These are phyloP conservation scores for Picus viridis DNA, from an alignment of 2,797 vertebrate genomes.

Conservation along the genomic window DNA sequence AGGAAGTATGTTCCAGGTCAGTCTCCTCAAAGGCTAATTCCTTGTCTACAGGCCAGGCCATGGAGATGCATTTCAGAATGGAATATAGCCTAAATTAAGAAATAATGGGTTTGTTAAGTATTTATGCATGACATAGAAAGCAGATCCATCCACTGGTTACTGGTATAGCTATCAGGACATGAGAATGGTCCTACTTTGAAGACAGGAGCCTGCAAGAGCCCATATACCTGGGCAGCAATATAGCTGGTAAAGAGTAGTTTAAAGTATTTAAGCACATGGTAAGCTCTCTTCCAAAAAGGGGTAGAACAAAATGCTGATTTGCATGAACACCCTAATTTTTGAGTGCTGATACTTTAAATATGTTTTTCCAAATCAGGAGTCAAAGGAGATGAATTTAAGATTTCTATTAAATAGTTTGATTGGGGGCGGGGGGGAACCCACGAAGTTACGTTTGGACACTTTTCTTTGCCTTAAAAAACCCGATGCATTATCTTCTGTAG, in stretches of 20 bases:
- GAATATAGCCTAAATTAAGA: not conserved
- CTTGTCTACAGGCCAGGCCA: not conserved
- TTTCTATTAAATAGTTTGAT: not conserved
- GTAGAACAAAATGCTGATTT: not conserved
- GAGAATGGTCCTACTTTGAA: not conserved
- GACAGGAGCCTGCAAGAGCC: not conserved
- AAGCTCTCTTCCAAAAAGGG: not conserved
- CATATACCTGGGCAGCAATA: fast-evolving
- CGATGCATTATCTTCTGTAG: not conserved
- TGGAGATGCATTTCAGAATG: not conserved
- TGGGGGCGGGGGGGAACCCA: no score
- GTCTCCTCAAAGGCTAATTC: not conserved
- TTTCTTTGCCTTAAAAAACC: not conserved
- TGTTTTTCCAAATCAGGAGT: not conserved
- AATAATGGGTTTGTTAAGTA: not conserved
- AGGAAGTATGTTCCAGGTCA: not conserved
- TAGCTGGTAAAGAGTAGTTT: not conserved
- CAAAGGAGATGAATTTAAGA: not conserved
- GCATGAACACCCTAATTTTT: not conserved
- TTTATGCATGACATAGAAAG: not conserved
- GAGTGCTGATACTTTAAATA: not conserved
- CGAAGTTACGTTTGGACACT: not conserved
- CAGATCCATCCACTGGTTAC: not conserved
- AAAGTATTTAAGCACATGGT: not conserved
- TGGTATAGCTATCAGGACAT: not conserved